These are phyloP conservation scores for Muscicapa striata DNA, from an alignment of 2,797 vertebrate species.

Conservation along the genomic window DNA sequence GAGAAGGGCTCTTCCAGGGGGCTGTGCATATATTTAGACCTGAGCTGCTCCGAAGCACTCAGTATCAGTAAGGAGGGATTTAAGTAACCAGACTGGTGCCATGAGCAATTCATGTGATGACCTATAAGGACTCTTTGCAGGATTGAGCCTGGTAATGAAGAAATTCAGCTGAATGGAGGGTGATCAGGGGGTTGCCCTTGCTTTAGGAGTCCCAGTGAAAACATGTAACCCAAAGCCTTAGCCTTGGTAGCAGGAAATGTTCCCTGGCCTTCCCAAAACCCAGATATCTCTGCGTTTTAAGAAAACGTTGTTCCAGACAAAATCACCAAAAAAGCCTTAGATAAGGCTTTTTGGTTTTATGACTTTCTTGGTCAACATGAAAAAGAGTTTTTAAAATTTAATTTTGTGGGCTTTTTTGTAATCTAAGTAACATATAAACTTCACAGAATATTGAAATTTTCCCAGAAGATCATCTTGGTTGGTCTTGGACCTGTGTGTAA, in stretches of 20 bases:
- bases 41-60: not conserved
- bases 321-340: not conserved
- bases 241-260: not conserved
- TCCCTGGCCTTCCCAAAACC: not conserved
- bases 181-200: not conserved
- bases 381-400: slow-evolving; percentile 23
- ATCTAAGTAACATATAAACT: slow-evolving; percentile 52
- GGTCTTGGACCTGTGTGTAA: slow-evolving; percentile 65
- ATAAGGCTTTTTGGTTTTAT: not conserved
- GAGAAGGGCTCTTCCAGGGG: not conserved
- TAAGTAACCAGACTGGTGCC: not conserved
- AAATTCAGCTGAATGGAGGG: not conserved
- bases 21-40: accelerated
- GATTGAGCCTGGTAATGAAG: not conserved
- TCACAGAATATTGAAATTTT: slow-evolving; percentile 58
- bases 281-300: not conserved
- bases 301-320: not conserved
- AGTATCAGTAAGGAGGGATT: not conserved
- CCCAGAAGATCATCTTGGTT: slow-evolving; percentile 51
- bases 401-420: not conserved
- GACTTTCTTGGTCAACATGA: not conserved
- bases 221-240: not conserved
- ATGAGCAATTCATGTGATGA: not conserved
- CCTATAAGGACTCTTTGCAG: not conserved
- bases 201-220: not conserved